phyloP scores from a whole-genome alignment of 2,113 vertebrate genomes.

The Hippocampus guttulatus region DNA sequence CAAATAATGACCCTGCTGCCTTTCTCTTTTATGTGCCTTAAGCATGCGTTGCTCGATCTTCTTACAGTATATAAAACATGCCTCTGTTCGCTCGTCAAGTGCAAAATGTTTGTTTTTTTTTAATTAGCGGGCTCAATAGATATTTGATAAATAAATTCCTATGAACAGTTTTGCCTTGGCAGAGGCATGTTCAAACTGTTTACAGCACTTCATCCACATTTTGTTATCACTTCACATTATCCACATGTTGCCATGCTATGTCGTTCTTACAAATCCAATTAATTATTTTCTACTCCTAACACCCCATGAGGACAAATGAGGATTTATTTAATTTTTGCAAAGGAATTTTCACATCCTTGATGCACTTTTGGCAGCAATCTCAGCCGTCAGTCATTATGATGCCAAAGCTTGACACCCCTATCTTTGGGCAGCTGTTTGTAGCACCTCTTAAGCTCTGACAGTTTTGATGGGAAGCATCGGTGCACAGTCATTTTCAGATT shows the following conservation, averaged over 20 bases:
- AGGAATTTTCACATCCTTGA: no score
- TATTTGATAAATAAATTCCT: not conserved
- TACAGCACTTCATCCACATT: not conserved
- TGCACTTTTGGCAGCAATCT: no score
- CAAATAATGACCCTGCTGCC: conserved; percentile 1
- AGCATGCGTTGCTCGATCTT: not conserved
- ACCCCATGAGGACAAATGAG: not conserved
- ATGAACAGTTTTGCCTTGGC: not conserved
- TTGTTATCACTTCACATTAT: no score
- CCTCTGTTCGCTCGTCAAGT: not conserved
- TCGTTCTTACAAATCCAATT: not conserved
- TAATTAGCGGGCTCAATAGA: not conserved
- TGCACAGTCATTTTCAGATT: not conserved
- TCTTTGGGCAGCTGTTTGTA: not conserved
- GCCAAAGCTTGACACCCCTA: no score
- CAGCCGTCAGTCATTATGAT: no score
- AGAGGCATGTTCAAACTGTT: not conserved
- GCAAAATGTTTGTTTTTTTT: no score
- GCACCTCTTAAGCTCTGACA: not conserved
- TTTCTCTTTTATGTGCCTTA: not conserved
- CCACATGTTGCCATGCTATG: not conserved
- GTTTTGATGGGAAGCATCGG: not conserved
- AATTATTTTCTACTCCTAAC: not conserved
- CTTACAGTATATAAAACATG: not conserved
- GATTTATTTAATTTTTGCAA: no score